phyloP scores from a whole-genome alignment of 2,797 vertebrate species.

The Microctenopoma lineatum region DNA sequence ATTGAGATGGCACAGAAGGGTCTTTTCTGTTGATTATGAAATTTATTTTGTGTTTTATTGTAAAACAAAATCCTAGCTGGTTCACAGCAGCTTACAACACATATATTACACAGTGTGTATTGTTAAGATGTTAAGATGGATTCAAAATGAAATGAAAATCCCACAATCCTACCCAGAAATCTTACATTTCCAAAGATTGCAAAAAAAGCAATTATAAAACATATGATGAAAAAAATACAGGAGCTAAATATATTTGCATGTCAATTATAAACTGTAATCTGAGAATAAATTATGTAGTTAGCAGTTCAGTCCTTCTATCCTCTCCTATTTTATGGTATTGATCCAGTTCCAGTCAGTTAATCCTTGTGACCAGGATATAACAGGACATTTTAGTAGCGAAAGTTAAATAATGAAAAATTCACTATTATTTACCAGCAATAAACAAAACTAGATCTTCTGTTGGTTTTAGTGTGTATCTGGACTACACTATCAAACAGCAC shows the following conservation, averaged over 20 bases:
- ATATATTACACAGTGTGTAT: background rate
- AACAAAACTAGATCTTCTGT: too few species aligned
- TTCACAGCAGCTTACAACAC: background rate
- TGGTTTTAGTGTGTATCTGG: too few species aligned
- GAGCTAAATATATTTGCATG: slow-evolving; percentile 20
- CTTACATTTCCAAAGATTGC: background rate
- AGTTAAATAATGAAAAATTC: too few species aligned
- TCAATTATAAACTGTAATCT: background rate
- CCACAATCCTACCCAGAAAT: background rate
- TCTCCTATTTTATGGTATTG: too few species aligned
- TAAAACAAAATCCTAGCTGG: background rate
- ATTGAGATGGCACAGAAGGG: background rate
- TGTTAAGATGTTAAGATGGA: background rate
- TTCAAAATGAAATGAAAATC: background rate
- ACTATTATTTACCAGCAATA: too few species aligned
- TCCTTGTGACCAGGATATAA: too few species aligned
- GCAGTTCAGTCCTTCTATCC: too few species aligned
- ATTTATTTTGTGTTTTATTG: slow-evolving; percentile 1
- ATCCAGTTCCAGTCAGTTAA: too few species aligned
- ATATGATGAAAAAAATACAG: background rate
- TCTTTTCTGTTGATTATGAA: slow-evolving; percentile 12
- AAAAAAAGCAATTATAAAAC: background rate
- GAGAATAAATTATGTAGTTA: too few species aligned
- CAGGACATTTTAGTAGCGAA: too few species aligned
- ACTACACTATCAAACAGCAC: too few species aligned